Evolutionary conservation across 2,113 vertebrate species (phyloP).

Genomic region (Cyanoderma ruficeps): DNA sequence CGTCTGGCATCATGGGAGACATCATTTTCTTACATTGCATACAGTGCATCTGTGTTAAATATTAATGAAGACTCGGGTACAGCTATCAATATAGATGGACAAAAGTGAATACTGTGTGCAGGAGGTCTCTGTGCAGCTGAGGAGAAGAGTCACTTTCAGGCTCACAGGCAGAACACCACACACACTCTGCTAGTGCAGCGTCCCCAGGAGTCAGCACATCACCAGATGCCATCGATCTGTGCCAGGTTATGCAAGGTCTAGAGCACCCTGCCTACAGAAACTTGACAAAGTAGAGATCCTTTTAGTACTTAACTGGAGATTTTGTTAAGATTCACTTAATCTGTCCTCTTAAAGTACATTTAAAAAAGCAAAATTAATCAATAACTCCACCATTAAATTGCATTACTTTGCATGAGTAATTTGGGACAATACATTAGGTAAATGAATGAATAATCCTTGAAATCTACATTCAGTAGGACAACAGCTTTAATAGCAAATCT

Average conservation of each 20-base stretch:
- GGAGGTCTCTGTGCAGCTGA: not conserved
- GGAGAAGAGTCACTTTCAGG: not conserved
- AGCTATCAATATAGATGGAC: not conserved
- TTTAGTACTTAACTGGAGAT: slow-evolving; percentile 13
- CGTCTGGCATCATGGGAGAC: not conserved
- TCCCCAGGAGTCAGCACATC: not conserved
- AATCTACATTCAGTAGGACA: not conserved
- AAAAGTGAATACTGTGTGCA: not conserved
- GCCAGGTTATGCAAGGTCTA: slow-evolving; percentile 27
- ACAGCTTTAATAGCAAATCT: not conserved
- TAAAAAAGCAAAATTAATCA: slow-evolving; percentile 24
- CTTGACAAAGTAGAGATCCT: not conserved
- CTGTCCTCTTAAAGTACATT: not conserved
- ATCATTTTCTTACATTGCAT: not conserved
- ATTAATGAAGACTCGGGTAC: not conserved
- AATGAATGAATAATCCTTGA: slow-evolving; percentile 45
- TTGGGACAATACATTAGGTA: slow-evolving; percentile 4
- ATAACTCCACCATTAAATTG: slow-evolving; percentile 35
- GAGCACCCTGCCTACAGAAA: not conserved
- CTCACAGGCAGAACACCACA: not conserved
- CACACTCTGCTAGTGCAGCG: not conserved
- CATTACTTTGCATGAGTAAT: slow-evolving; percentile 48
- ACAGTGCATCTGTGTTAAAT: not conserved
- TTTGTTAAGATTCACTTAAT: slow-evolving; percentile 41
- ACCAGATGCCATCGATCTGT: not conserved